Conservation (phyloP, 2,888 invertebrate species). For the Andricus quercusramuli region DNA sequence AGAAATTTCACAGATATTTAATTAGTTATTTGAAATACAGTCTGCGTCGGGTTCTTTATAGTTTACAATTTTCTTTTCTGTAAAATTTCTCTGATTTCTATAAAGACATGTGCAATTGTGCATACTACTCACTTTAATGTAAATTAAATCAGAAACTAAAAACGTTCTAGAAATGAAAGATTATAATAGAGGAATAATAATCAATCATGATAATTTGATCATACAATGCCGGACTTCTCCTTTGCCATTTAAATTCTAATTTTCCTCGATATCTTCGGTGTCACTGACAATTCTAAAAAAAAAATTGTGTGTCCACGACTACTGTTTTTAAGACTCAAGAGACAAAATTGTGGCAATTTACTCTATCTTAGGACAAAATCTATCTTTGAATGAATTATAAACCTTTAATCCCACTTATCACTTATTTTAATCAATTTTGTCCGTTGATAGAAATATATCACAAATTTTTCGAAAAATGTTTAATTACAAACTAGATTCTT, state of each 20-base stretch:
- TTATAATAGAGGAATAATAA: too few species aligned
- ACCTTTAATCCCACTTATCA: background rate
- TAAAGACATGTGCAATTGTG: too few species aligned
- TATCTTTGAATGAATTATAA: background rate
- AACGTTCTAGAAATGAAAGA: too few species aligned
- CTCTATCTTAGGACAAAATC: constrained; percentile 15
- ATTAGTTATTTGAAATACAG: too few species aligned
- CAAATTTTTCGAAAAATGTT: background rate
- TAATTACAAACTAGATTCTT: constrained; percentile 5
- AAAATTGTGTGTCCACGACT: constrained; percentile 18
- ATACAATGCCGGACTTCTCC: too few species aligned
- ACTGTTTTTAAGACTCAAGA: constrained; percentile 19
- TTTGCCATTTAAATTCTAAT: background rate
- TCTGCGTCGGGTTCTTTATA: too few species aligned
- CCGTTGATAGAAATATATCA: background rate
- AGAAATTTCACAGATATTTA: too few species aligned
- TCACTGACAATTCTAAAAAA: background rate
- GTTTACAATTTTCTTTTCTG: too few species aligned
- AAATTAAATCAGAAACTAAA: too few species aligned
- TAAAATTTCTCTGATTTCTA: too few species aligned
- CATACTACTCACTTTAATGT: too few species aligned
- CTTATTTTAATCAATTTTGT: constrained; percentile 17
- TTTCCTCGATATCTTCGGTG: constrained; percentile 6
- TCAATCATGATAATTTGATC: too few species aligned
- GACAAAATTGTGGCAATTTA: background rate